Base-by-base conservation (phyloP, 2,113 vertebrate species). In the Phalacrocorax brasilianus region DNA sequence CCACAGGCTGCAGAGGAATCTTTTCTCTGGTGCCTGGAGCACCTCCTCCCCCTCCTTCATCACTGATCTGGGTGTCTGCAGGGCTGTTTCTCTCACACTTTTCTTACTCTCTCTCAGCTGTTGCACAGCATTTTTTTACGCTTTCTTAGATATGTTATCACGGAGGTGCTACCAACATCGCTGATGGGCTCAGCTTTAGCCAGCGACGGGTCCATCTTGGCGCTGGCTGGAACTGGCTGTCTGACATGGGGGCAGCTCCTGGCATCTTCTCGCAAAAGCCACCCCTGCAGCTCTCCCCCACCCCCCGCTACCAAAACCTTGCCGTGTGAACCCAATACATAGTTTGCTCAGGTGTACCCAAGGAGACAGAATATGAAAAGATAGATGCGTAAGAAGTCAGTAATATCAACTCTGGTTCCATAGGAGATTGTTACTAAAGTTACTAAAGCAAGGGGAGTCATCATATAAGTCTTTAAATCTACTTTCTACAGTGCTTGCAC, bases 91-190 rank as follows among this genome's bases (percentile, higher is more conserved):
- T 80, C 42, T 79, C 24, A 19, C 17, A 3, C 14, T 84, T 56
- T 45, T 55, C 38, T 47, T 9, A 17, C 42, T 53, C 23, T 77
- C 50, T 72, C 32, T 10, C 38, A 89, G n/a, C 63, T 81, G 33
- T 47, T 52, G 27, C 33, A 26, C 45, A 56, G 35, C 15, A 10
- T n/a, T 74, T 74, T 45, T 85, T 74, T 85, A n/a, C 26, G 28
- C 26, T 12, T 73, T 1, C 0, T 47, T 66, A 59, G 65, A 26
- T 49, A 33, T 0, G 0, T 40, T 70, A 14, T 33, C 65, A 24
- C 11, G 44, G 61, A 58, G 55, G 56, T 28, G 24, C 42, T 73
- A 11, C 32, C 53, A 65, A 6, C 59, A 70, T 59, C 0, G 0
- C 45, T 67, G 2, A n/a, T 21, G 66, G 42, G 20, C 71, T 94